Evolutionary conservation across 1,140 invertebrate species (phyloP).

Genomic region (Hypsibius dujardini): DNA sequence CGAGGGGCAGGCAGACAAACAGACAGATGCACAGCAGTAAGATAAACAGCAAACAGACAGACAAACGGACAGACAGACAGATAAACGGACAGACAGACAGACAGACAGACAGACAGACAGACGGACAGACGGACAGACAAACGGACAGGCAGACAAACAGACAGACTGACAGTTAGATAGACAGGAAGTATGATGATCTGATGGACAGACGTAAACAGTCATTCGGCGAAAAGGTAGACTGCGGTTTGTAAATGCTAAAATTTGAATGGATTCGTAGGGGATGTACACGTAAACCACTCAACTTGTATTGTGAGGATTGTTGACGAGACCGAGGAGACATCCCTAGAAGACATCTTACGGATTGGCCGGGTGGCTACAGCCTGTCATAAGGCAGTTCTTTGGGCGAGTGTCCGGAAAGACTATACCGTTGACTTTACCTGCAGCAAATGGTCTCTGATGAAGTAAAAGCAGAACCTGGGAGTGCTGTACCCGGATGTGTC

Average conservation of each 20-base stretch:
- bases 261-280: not conserved
- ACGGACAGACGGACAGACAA: too few relatives aligned
- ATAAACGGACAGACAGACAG: not conserved
- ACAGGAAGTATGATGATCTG: too few relatives aligned
- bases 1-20: too few relatives aligned
- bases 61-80: too few relatives aligned
- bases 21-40: too few relatives aligned
- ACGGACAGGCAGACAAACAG: too few relatives aligned
- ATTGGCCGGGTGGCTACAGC: constrained; percentile 3
- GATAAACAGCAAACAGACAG: too few relatives aligned
- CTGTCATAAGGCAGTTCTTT: constrained; percentile 1
- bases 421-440: not conserved
- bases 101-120: too few relatives aligned
- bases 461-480: not conserved
- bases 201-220: not conserved
- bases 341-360: not conserved
- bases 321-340: not conserved
- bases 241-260: not conserved
- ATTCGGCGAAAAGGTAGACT: too few relatives aligned
- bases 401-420: not conserved
- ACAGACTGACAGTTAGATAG: too few relatives aligned
- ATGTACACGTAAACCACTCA: constrained; percentile 13
- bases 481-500: too few relatives aligned
- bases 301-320: constrained; percentile 1
- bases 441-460: constrained; percentile 15